Base-by-base conservation (phyloP, 1,140 invertebrate species). In the Drosophila nigrodunni region DNA sequence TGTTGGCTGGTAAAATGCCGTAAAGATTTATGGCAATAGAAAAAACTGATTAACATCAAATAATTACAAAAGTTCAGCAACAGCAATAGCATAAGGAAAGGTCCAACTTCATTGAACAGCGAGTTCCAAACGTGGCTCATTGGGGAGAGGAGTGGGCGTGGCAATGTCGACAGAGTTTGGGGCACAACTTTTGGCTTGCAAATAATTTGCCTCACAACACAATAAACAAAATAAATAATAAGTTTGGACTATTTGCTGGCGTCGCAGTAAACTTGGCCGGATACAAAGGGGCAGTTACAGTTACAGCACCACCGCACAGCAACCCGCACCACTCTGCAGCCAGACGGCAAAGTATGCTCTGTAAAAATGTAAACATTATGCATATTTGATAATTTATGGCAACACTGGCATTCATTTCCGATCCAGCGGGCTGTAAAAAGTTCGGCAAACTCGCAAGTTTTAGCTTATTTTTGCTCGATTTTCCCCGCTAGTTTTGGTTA, bases 341-440 rank as follows among this genome's bases (percentile, higher is more conserved):
- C 34, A 13, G n/a, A 34, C 30, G 30, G 43, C 41, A 34, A 74
- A 68, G 66, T 70, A 71, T 68, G 41, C 41, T 41, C 46, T 77
- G 79, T 74, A 82, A 82, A 88, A 91, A 88, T 91, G 88, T 91
- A 91, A 91, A 88, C 81, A 91, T 90, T 83, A 91, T 88, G 88
- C 88, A 91, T 91, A 91, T 85, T 89, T 91, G 74, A 88, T 91
- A 91, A 91, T 91, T 91, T 91, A 91, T 91, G 82, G 90, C 89
- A 91, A 87, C 82, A 83, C 89, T 91, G 90, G 85, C 90, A 91
- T 91, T 91, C 82, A 88, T 83, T 87, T 87, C 82, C 82, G 82
- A 61, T 61, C 78, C 75, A 57, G 15, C 68, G 68, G 61, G 55
- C 70, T 44, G 62, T 44, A 35, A 72, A 66, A 71, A 70, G 39